Evolutionary conservation across 92 coral and sea anemone genomes (phyloP).

Genomic region (Galaxea fascicularis): DNA sequence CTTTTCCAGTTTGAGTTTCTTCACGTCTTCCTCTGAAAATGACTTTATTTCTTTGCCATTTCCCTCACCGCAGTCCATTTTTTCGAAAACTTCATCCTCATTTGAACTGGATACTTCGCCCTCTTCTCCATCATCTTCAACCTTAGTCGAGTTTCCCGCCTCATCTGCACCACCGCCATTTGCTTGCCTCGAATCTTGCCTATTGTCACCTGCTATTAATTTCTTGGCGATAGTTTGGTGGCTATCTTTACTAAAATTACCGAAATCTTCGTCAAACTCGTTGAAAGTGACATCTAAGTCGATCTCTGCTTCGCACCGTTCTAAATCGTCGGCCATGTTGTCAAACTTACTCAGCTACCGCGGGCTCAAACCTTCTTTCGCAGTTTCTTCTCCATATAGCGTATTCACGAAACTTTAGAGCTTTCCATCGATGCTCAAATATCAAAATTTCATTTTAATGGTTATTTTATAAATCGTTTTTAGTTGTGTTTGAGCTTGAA

Average conservation of each 20-base stretch:
- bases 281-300: slow-evolving; percentile 78
- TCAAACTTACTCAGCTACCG: background rate
- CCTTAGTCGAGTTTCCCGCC: background rate
- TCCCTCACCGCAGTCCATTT: slow-evolving; percentile 37
- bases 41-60: background rate
- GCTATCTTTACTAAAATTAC: background rate
- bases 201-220: background rate
- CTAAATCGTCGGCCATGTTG: slow-evolving; percentile 65
- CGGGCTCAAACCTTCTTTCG: slow-evolving; percentile 16
- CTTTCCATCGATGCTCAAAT: background rate
- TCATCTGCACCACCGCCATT: background rate
- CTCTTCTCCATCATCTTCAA: too few relatives aligned
- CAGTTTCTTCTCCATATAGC: background rate
- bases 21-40: background rate
- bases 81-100: slow-evolving; percentile 24
- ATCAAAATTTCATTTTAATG: background rate
- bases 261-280: slow-evolving; percentile 83
- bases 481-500: background rate
- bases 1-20: background rate
- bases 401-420: background rate
- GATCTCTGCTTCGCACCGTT: slow-evolving; percentile 57
- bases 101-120: slow-evolving; percentile 34
- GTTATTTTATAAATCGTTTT: background rate
- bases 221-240: background rate
- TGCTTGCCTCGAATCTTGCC: background rate